Percentiles rank a stretch among this genome's conserved stretches.
Evolutionary conservation across 2,797 vertebrate species (phyloP).

Genomic region (Acrossocheilus fasciatus): DNA sequence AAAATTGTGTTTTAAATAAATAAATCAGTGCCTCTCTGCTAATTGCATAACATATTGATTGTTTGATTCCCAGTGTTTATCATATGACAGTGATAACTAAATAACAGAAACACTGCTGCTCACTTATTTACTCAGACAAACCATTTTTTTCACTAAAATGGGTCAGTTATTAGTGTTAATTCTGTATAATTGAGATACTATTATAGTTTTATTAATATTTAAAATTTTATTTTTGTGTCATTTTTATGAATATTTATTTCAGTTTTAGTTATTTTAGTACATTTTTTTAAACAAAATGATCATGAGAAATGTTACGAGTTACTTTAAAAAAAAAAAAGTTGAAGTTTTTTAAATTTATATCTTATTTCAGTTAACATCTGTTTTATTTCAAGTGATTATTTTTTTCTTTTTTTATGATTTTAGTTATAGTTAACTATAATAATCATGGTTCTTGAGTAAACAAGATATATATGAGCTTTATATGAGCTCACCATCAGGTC

Average conservation of each 20-base stretch:
- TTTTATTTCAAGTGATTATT: neutral
- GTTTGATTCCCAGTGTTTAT: neutral
- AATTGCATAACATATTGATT: neutral
- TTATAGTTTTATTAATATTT: neutral
- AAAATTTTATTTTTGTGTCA: neutral
- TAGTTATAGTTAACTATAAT: neutral
- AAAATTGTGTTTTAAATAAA: neutral
- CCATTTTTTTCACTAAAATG: neutral
- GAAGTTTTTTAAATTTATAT: too few species aligned
- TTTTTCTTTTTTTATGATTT: too few species aligned
- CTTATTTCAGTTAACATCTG: neutral
- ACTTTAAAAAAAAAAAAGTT: too few species aligned
- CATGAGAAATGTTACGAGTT: too few species aligned
- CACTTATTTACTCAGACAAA: neutral
- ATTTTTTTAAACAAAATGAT: too few species aligned
- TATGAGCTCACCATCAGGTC: neutral
- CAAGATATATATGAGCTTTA: neutral
- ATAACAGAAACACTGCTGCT: slow-evolving; percentile 63
- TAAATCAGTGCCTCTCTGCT: neutral
- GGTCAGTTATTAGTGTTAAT: neutral
- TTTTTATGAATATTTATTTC: too few species aligned
- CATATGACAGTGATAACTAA: slow-evolving; percentile 77
- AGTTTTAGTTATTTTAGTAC: too few species aligned
- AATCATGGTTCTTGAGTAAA: neutral
- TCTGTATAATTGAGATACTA: neutral